Base-by-base conservation (phyloP, 2,888 invertebrate genomes). In the Doris montereyensis region DNA sequence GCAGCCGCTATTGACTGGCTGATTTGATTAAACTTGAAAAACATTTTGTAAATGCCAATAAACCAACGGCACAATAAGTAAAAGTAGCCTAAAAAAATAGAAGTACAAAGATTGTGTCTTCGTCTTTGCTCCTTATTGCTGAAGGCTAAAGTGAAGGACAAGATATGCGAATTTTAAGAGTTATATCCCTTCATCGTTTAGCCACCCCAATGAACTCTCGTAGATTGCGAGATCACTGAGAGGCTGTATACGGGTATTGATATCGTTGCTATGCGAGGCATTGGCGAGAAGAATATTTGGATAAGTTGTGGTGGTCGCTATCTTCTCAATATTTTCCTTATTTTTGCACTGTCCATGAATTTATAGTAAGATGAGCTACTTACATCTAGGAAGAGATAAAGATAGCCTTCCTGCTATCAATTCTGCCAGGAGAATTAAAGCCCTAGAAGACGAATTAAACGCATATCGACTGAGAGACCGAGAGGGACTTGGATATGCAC, bases 391-490 rank as follows among this genome's bases (percentile, higher is more conserved):
- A 21, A 58, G 71, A 65, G 76, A 76, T 30, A 28, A 2, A 3
- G 34, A 65, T 28, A 57, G 60, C 24, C 41, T 79, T 2, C 79
- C 79, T 26, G 70, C 76, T 0, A 79, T 79, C 17, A 76, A 70
- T 52, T 79, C 79, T 32, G 80, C 82, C 13, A 81, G 83, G 52
- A 76, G 82, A 68, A 83, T 84, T 5, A 81, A 83, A 57, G 81
- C 82, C 24, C 74, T 85, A 58, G 85, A 85, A 52, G 80, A 82
- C 52, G 84, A 85, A 30, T 67, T 83, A n/a, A 74, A 82, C 28
- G 77, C 79, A 62, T 81, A 81, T 65, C 71, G 82, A 32, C 70
- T 80, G 32, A 71, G 80, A 76, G 79, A 81, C 32, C 81, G 78
- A 17, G 67, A 73, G 58, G 72, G 68, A 76, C 30, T 34, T 68